A percentile compares a stretch with the other conserved stretches of the same genome.
These are phyloP conservation scores for Deilephila elpenor DNA, from an alignment of 2,888 invertebrate genomes.

Conservation along the genomic window DNA sequence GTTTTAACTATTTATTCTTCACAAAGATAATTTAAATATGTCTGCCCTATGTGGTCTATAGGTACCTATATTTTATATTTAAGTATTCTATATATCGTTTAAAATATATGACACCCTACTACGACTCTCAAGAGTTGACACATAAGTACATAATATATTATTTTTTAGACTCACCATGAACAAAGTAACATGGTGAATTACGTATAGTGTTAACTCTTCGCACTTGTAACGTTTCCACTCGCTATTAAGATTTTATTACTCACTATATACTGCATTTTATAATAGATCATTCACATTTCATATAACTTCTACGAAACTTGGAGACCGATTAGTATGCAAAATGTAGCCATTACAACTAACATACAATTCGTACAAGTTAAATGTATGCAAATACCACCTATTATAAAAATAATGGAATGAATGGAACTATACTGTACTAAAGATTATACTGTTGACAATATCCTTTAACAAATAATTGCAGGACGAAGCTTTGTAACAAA, in stretches of 20 bases:
- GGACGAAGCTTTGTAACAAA: too few relatives aligned
- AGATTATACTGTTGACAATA: too few relatives aligned
- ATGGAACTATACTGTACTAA: too few relatives aligned
- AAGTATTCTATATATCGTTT: neutral
- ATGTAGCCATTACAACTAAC: neutral
- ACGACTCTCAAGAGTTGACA: neutral
- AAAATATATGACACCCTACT: neutral
- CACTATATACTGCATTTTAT: constrained; percentile 12
- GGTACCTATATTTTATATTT: too few relatives aligned
- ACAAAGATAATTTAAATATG: too few relatives aligned
- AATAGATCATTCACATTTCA: neutral
- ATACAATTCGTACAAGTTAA: too few relatives aligned
- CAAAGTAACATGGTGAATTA: constrained; percentile 13
- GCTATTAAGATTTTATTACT: constrained; percentile 31
- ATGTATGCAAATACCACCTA: too few relatives aligned
- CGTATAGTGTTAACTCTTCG: constrained; percentile 18
- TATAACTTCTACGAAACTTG: neutral
- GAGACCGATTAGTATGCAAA: constrained; percentile 12
- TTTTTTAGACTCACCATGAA: constrained; percentile 10
- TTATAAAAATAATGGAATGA: too few relatives aligned
- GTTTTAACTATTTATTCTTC: too few relatives aligned
- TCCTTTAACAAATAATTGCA: too few relatives aligned
- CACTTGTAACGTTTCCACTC: constrained; percentile 39
- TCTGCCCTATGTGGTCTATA: too few relatives aligned
- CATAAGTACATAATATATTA: neutral